phyloP scores from a whole-genome alignment of 2,113 vertebrate species.

The Galeopterus variegatus region DNA sequence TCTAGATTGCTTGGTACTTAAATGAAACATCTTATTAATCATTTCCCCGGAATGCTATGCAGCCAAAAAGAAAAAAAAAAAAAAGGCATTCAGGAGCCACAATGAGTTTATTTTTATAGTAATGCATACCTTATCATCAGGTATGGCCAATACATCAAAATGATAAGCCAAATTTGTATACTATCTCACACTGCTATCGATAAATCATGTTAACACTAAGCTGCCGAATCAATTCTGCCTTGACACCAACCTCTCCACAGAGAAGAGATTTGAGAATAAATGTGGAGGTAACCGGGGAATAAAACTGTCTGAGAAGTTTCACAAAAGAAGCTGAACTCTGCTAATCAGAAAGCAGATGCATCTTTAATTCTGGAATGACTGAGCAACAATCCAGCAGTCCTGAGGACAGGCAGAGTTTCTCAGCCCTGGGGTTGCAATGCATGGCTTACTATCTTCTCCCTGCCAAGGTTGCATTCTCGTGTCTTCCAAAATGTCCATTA shows the following conservation, averaged over 20 bases:
- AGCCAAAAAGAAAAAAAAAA: not conserved
- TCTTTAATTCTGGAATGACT: not conserved
- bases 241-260: not conserved
- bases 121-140: conserved; percentile 45
- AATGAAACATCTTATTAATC: conserved; percentile 83
- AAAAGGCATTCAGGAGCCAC: conserved; percentile 49
- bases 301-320: conserved; percentile 8
- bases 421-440: not conserved
- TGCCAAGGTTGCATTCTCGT: not conserved
- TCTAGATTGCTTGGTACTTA: conserved; percentile 79
- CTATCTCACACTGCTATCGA: not conserved
- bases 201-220: conserved; percentile 49
- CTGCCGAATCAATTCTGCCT: conserved; percentile 47
- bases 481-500: conserved; percentile 76
- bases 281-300: not conserved
- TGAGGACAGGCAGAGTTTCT: not conserved
- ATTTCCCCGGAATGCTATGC: conserved; percentile 71
- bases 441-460: not conserved
- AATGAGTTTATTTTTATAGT: conserved; percentile 65
- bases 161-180: conserved; percentile 17
- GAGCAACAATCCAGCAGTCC: not conserved
- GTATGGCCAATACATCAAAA: conserved; percentile 49
- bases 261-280: conserved; percentile 31
- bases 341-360: not conserved
- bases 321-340: conserved; percentile 50